phyloP scores from a whole-genome alignment of 1,140 invertebrate species.

The Drosophila tropicalis region DNA sequence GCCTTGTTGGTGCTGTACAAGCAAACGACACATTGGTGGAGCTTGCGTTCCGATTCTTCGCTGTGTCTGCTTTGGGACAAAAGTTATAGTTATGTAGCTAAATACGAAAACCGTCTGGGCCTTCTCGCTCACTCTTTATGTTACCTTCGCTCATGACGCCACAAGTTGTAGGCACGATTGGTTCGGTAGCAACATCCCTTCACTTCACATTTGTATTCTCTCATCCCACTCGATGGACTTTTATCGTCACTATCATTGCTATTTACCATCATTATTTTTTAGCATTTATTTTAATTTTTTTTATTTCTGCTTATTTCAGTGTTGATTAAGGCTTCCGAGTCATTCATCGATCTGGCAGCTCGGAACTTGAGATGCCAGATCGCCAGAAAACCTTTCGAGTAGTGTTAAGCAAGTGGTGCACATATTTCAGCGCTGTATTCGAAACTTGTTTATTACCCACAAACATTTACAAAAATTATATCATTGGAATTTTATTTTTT shows the following conservation, averaged over 20 bases:
- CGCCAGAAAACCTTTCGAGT: background rate
- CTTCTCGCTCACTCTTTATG: background rate
- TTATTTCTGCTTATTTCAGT: background rate
- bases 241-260: background rate
- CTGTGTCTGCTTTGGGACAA: conserved; percentile 2
- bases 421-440: background rate
- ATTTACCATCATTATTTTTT: background rate
- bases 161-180: conserved; percentile 39
- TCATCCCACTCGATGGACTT: background rate
- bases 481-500: background rate
- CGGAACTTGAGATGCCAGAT: background rate
- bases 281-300: background rate
- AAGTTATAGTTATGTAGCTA: background rate
- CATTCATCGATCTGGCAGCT: background rate
- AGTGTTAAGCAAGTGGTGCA: background rate
- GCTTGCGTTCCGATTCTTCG: background rate
- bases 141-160: conserved; percentile 31
- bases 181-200: conserved; percentile 31
- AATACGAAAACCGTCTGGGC: background rate
- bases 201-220: conserved; percentile 20
- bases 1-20: conserved; percentile 37
- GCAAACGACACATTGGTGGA: conserved; percentile 22
- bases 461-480: no score
- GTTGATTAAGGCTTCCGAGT: background rate
- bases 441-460: background rate